A percentile compares a stretch with the other conserved stretches of the same genome.
phyloP scores from a whole-genome alignment of 2,113 vertebrate genomes.

The Leptodactylus fuscus region DNA sequence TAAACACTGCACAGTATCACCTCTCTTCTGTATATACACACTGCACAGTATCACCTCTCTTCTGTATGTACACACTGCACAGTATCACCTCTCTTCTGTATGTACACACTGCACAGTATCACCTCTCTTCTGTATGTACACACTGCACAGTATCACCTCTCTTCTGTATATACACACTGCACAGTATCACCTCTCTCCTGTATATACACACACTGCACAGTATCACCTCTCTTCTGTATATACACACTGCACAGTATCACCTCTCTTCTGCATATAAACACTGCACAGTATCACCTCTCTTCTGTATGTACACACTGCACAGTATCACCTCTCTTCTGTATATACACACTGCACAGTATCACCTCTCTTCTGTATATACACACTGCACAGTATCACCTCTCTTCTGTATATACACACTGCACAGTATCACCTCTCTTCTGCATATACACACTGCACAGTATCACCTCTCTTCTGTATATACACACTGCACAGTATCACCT shows the following conservation, averaged over 20 bases:
- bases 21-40: neutral
- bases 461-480: no score
- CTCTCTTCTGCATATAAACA: no score
- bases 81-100: neutral
- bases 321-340: no score
- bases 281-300: neutral
- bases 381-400: neutral
- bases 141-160: neutral
- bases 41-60: no score
- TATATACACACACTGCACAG: neutral
- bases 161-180: neutral
- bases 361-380: neutral
- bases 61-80: no score
- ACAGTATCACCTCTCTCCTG: no score
- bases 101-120: neutral
- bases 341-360: neutral
- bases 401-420: neutral
- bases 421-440: neutral
- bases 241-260: neutral
- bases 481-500: neutral
- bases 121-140: no score
- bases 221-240: neutral
- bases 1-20: neutral
- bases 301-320: neutral
- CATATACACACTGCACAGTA: neutral